Conservation (phyloP, 2,888 invertebrate genomes). For the Reticulitermes lucifugus region DNA sequence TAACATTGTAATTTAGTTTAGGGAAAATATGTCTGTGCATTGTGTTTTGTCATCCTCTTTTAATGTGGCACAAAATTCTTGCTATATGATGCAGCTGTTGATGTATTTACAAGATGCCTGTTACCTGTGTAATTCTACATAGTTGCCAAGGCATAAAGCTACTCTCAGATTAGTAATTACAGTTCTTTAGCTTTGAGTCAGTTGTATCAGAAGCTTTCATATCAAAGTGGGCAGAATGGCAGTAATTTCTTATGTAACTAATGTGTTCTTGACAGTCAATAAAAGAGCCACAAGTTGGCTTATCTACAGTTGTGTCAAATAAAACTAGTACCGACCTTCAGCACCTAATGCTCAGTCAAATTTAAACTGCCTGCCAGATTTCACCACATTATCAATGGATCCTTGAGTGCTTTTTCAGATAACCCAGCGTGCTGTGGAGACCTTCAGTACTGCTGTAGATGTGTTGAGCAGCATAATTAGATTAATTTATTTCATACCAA, state of each 20-base stretch:
- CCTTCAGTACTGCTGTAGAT: not conserved
- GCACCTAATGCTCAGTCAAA: not conserved
- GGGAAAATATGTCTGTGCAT: slow-evolving; percentile 21
- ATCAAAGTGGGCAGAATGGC: slow-evolving; percentile 11
- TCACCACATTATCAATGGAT: not conserved
- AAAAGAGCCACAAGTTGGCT: not conserved
- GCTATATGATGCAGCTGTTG: not conserved
- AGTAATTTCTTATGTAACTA: not conserved
- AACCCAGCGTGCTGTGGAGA: not conserved
- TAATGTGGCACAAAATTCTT: slow-evolving; percentile 25
- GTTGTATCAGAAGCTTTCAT: not conserved
- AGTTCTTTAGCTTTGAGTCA: too few relatives aligned
- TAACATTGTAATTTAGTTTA: slow-evolving; percentile 26
- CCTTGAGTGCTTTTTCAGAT: not conserved
- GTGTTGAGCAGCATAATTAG: not conserved
- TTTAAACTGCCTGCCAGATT: not conserved
- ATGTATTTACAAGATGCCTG: slow-evolving; percentile 3
- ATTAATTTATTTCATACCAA: not conserved
- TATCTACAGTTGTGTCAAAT: not conserved
- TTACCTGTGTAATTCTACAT: not conserved
- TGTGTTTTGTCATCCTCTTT: slow-evolving; percentile 28
- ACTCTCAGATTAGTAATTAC: too few relatives aligned
- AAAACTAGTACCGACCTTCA: not conserved
- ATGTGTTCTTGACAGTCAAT: slow-evolving; percentile 1
- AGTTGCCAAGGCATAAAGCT: not conserved